phyloP scores from a whole-genome alignment of 2,113 vertebrate genomes.

The Gasterosteus aculeatus region DNA sequence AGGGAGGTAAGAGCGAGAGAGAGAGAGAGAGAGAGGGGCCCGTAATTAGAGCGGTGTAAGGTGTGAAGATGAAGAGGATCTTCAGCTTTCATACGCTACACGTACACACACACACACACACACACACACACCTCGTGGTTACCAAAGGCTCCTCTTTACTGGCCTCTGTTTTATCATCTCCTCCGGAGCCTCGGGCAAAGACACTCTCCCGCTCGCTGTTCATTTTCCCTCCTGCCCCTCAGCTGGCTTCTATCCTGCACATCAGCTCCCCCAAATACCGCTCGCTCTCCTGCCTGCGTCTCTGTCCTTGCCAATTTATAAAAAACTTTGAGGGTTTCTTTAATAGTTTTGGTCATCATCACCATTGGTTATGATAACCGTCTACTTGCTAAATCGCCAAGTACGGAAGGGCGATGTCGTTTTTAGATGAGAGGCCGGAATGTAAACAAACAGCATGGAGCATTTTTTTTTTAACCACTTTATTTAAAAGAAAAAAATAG shows the following conservation, averaged over 20 bases:
- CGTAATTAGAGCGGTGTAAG: constrained; percentile 76
- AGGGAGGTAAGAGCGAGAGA: constrained; percentile 54
- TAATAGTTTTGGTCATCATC: neutral
- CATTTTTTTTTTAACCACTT: neutral
- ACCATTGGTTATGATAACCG: neutral
- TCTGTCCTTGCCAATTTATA: neutral
- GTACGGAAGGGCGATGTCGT: neutral
- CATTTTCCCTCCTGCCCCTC: constrained; percentile 28
- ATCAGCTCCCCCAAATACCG: constrained; percentile 16
- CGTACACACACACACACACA: constrained; percentile 11
- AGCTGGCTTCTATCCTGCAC: constrained; percentile 20
- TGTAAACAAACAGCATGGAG: neutral
- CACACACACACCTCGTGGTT: constrained; percentile 51
- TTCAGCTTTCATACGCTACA: constrained; percentile 61
- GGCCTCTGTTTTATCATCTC: constrained; percentile 68
- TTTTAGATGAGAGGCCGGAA: neutral
- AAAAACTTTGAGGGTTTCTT: neutral
- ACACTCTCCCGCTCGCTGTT: constrained; percentile 30
- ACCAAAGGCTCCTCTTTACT: constrained; percentile 55
- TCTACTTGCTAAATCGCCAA: neutral
- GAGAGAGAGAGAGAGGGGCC: constrained; percentile 37
- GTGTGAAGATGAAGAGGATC: constrained; percentile 71
- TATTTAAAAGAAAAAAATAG: neutral
- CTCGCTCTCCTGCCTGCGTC: neutral
- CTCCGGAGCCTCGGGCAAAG: constrained; percentile 67